Base-by-base conservation (phyloP, 2,888 invertebrate genomes). In the Gibbula magus region DNA sequence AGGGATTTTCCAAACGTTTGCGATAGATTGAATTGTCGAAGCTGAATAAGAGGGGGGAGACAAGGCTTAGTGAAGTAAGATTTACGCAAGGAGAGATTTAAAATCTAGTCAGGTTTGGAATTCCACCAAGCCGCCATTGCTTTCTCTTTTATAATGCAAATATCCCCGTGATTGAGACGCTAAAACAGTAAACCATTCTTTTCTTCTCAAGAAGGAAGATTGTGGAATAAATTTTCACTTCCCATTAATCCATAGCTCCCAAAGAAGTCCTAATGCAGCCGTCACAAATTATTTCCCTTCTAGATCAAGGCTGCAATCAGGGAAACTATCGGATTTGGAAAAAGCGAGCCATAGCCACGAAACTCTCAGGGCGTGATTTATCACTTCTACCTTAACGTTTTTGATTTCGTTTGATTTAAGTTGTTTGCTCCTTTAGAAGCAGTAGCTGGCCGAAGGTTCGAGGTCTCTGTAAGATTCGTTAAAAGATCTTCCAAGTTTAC, bases 71-170 rank as follows among this genome's bases (percentile, higher is more conserved):
- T 29, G 61, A 29, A 61, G 45, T 61, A 61, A 61, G 61, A 61
- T 61, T 61, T 61, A 61, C 61, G 61, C 61, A 29, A 16, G 61
- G 61, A 8, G 61, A 61, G 61, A 61, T 61, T 61, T 61, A 61
- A 29, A 61, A 61, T 61, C 61, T 61, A 29, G 61, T 61, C 61
- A 61, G 61, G 61, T 61, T 61, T 61, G 61, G 61, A 61, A 61
- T 61, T 25, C 29, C 25, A 61, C 25, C 29, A 29, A 25, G 61
- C 29, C 29, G 22, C 61, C 29, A 61, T 61, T 29, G 29, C 61
- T 61, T 61, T 61, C 61, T 61, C 61, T 61, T 61, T 61, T 61
- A 61, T 61, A 61, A 61, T 61, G 61, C 61, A 61, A 61, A 61
- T 61, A 61, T 29, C 29, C 29, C 29, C 18, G 13, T 13, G 61